phyloP scores from a whole-genome alignment of 2,113 vertebrate species.

The Limnothrissa miodon region DNA sequence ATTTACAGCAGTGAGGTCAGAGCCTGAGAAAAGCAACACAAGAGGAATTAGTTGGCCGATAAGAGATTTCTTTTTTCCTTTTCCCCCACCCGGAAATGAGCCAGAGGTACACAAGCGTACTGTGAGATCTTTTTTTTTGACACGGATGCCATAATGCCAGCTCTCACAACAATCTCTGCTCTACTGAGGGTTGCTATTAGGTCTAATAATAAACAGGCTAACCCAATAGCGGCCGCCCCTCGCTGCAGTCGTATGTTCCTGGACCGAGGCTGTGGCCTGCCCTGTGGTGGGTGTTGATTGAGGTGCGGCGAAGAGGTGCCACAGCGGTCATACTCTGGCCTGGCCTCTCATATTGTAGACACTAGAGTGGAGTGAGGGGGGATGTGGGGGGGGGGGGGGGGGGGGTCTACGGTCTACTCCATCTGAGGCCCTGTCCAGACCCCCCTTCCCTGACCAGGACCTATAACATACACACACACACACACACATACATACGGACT shows the following conservation, averaged over 20 bases:
- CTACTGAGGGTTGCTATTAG: not conserved
- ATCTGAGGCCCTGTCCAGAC: constrained; percentile 29
- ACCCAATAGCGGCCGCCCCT: not conserved
- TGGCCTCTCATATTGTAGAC: constrained; percentile 27
- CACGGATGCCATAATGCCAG: not conserved
- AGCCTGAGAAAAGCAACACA: constrained; percentile 38
- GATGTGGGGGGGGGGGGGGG: not conserved
- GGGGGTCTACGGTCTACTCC: not conserved
- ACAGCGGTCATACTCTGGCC: constrained; percentile 32
- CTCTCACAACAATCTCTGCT: not conserved
- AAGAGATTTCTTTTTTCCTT: not conserved
- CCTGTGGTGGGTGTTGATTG: constrained; percentile 17
- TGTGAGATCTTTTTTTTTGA: not conserved
- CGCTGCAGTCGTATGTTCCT: not conserved
- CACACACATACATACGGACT: not conserved
- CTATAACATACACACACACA: constrained; percentile 40
- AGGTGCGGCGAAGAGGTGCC: not conserved
- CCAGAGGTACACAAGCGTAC: not conserved
- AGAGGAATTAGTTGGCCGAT: not conserved
- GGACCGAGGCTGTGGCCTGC: not conserved
- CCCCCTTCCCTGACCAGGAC: constrained; percentile 38
- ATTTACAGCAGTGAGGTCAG: constrained; percentile 45
- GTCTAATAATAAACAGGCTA: constrained; percentile 2
- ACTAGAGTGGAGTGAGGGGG: not conserved
- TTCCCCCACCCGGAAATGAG: not conserved